These are phyloP conservation scores for Trinorchestia longiramus DNA, from an alignment of 1,140 invertebrate species.

Conservation along the genomic window DNA sequence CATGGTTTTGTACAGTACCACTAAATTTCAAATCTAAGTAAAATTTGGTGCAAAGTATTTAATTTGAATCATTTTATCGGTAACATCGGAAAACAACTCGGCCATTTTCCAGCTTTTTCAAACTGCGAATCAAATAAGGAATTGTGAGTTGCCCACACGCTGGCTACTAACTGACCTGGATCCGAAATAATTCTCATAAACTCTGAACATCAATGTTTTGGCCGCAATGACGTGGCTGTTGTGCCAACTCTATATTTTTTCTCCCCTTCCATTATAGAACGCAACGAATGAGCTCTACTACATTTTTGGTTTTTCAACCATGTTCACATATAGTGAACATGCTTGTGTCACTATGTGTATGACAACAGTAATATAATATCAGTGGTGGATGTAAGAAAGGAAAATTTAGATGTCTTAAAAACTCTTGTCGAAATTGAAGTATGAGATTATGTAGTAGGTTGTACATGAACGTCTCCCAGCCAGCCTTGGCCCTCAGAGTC, in stretches of 20 bases:
- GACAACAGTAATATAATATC: neutral
- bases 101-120: neutral
- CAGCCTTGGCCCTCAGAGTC: neutral
- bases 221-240: neutral
- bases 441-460: neutral
- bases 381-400: neutral
- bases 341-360: no score
- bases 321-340: no score
- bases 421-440: neutral
- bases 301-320: no score
- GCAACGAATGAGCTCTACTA: no score
- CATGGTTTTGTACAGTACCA: neutral
- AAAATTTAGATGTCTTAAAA: neutral
- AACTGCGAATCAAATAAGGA: neutral
- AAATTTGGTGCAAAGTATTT: no score
- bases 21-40: neutral
- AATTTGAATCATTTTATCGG: neutral
- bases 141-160: neutral
- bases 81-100: neutral
- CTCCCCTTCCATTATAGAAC: no score
- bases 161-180: neutral
- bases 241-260: neutral
- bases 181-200: neutral
- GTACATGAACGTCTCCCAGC: neutral
- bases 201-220: neutral